phyloP scores from a whole-genome alignment of 2,797 vertebrate species.

The Anabas testudineus region DNA sequence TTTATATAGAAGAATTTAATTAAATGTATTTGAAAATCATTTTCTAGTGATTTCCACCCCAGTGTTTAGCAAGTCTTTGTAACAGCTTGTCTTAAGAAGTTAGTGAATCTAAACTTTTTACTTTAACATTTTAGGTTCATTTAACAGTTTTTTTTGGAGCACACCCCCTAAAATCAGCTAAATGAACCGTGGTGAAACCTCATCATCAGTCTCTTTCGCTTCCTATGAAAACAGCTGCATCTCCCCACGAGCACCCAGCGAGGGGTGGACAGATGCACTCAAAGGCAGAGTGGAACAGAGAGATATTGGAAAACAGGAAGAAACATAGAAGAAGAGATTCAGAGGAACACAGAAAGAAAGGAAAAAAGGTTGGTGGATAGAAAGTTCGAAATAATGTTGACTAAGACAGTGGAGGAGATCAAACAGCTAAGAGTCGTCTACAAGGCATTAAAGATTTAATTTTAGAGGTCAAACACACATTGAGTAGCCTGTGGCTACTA shows the following conservation, averaged over 20 bases:
- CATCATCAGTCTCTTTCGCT: slow-evolving; percentile 52
- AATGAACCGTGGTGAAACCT: slow-evolving; percentile 69
- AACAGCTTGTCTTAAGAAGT: slow-evolving; percentile 27
- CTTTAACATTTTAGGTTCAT: slow-evolving; percentile 37
- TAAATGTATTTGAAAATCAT: too few relatives aligned
- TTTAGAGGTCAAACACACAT: slow-evolving; percentile 72
- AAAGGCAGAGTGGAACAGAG: slow-evolving; percentile 19
- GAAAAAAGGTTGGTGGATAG: slow-evolving; percentile 35
- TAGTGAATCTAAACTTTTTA: slow-evolving; percentile 24
- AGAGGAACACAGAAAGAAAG: not conserved
- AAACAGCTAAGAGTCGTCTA: slow-evolving; percentile 39
- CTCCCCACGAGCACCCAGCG: slow-evolving; percentile 48
- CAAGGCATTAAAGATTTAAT: slow-evolving; percentile 67
- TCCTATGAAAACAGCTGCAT: slow-evolving; percentile 67
- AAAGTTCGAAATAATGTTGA: slow-evolving; percentile 39
- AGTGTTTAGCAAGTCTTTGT: slow-evolving; percentile 2
- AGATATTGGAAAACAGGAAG: slow-evolving; percentile 7
- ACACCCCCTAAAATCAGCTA: slow-evolving; percentile 66
- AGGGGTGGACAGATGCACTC: slow-evolving; percentile 48
- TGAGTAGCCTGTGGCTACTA: slow-evolving; percentile 31
- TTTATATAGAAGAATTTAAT: not conserved
- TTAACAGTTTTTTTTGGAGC: slow-evolving; percentile 46
- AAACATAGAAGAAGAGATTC: slow-evolving; percentile 4
- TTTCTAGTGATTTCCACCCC: not conserved
- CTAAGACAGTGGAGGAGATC: slow-evolving; percentile 48